Conservation (phyloP, 2,888 invertebrate genomes). For the Gisinianus flammeolus region DNA sequence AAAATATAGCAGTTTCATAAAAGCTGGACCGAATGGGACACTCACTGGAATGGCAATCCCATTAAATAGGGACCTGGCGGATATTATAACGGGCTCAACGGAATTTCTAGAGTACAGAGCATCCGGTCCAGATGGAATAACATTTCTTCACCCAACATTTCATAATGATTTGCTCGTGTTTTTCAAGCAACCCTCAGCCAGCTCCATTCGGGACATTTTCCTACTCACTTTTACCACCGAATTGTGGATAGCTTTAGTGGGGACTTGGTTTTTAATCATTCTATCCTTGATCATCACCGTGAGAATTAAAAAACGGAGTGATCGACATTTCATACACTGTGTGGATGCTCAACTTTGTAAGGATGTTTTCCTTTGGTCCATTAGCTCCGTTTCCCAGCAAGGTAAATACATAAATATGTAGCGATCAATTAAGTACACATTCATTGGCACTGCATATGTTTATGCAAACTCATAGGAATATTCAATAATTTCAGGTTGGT, state of each 20-base stretch:
- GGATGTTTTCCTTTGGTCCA: slow-evolving; percentile 48
- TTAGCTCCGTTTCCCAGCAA: slow-evolving; percentile 51
- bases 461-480: too few species aligned
- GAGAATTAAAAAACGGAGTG: background rate
- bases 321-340: background rate
- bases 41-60: slow-evolving; percentile 43
- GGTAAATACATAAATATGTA: slow-evolving; percentile 34
- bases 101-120: slow-evolving; percentile 43
- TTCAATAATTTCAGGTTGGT: slow-evolving; percentile 43
- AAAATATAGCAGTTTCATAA: slow-evolving; percentile 25
- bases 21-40: slow-evolving; percentile 43
- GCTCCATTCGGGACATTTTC: slow-evolving; percentile 48
- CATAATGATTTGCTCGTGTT: slow-evolving; percentile 41
- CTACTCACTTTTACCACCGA: slow-evolving; percentile 45
- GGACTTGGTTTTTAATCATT: background rate
- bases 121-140: slow-evolving; percentile 43
- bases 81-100: slow-evolving; percentile 39
- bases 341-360: slow-evolving; percentile 22
- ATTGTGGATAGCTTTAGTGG: slow-evolving; percentile 36
- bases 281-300: background rate
- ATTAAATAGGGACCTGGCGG: slow-evolving; percentile 39
- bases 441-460: too few species aligned
- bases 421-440: too few species aligned
- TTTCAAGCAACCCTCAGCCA: slow-evolving; percentile 49
- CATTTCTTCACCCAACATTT: slow-evolving; percentile 44